A percentile compares a stretch with the other conserved stretches of the same genome.
phyloP scores from a whole-genome alignment of 2,888 invertebrate genomes.

The Acanthosepion pharaonis region DNA sequence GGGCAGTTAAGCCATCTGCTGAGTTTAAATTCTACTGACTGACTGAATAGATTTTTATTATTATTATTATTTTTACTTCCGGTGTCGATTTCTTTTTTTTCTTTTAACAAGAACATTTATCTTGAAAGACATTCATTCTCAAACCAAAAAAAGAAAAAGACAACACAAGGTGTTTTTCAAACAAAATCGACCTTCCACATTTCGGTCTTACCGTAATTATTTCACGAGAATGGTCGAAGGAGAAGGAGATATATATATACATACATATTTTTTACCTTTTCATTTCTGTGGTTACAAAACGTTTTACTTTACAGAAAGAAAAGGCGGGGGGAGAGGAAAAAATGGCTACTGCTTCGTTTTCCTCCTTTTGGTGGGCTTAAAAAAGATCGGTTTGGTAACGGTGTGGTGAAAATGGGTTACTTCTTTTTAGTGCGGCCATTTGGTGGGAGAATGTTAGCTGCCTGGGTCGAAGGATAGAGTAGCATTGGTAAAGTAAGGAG shows the following conservation, averaged over 20 bases:
- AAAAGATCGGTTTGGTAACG: not conserved
- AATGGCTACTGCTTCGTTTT: not conserved
- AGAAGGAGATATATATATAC: not conserved
- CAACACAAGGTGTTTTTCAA: not conserved
- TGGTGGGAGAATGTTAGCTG: not conserved
- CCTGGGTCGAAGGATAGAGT: not conserved
- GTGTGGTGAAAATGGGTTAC: not conserved
- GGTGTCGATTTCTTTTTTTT: not conserved
- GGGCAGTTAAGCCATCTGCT: not conserved
- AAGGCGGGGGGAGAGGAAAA: not conserved
- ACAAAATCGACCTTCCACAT: not conserved
- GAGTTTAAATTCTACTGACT: not conserved
- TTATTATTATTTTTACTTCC: not conserved
- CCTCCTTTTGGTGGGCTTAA: not conserved
- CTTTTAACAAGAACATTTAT: not conserved
- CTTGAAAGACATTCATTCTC: not conserved
- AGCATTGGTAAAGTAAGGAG: not conserved
- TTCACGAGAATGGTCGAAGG: not conserved
- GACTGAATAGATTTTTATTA: not conserved
- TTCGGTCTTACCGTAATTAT: not conserved
- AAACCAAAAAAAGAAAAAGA: not conserved
- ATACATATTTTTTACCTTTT: not conserved
- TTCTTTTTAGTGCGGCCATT: not conserved
- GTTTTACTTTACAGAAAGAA: not conserved
- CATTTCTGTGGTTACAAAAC: not conserved